phyloP scores from a whole-genome alignment of 2,888 invertebrate genomes.

The Hyalella azteca region DNA sequence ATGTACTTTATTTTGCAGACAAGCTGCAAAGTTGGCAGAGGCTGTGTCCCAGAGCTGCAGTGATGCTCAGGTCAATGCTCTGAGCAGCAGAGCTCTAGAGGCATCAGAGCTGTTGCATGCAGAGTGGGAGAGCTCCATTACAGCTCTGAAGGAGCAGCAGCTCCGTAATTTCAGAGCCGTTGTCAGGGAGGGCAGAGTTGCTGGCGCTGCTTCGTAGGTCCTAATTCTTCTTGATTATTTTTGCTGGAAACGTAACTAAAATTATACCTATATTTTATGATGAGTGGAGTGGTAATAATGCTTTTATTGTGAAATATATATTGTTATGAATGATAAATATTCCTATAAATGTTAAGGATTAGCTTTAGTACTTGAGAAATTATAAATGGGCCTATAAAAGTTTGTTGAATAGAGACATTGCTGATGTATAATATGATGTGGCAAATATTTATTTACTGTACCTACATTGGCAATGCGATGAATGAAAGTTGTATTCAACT shows the following conservation, averaged over 20 bases:
- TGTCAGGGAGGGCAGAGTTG: conserved; percentile 52
- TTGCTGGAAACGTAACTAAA: not conserved
- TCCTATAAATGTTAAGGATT: no score
- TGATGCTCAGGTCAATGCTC: conserved; percentile 82
- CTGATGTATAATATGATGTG: no score
- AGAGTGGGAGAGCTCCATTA: conserved; percentile 50
- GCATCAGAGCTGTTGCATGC: conserved; percentile 61
- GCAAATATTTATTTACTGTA: no score
- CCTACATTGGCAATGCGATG: no score
- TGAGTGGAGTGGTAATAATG: no score
- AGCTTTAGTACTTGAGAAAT: no score
- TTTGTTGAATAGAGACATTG: no score
- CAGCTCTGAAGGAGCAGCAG: conserved; percentile 53
- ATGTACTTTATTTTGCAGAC: no score
- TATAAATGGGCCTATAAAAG: no score
- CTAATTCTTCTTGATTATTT: not conserved
- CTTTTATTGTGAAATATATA: no score
- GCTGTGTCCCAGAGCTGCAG: conserved; percentile 64
- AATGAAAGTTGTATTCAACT: no score
- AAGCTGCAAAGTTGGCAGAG: conserved; percentile 45
- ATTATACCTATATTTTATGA: not conserved
- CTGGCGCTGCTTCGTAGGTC: conserved; percentile 39
- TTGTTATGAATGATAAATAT: no score
- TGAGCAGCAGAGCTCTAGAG: conserved; percentile 75
- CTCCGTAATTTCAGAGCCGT: conserved; percentile 53